These are phyloP conservation scores for Sebastes itinus DNA, from an alignment of 2,797 vertebrate genomes.

Conservation along the genomic window DNA sequence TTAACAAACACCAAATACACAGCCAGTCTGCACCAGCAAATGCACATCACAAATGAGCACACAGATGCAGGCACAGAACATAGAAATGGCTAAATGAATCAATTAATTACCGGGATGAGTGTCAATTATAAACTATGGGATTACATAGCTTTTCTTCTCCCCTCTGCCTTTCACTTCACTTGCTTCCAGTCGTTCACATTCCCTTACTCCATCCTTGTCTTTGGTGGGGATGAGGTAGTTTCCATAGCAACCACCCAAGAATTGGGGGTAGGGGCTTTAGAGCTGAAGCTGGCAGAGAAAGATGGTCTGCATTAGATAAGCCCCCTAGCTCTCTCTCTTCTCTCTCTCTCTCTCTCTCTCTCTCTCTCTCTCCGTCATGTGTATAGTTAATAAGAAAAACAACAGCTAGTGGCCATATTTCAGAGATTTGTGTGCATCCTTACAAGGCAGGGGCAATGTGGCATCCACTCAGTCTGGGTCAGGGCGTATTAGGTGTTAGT, in stretches of 20 bases:
- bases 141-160: background rate
- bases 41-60: background rate
- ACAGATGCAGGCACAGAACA: background rate
- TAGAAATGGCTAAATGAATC: background rate
- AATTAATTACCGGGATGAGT: background rate
- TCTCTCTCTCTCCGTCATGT: background rate
- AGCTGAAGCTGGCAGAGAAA: constrained; percentile 63
- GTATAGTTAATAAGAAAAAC: constrained; percentile 44
- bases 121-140: background rate
- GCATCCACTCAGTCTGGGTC: constrained; percentile 34
- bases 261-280: constrained; percentile 72
- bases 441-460: background rate
- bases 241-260: constrained; percentile 81
- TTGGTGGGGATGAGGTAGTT: constrained; percentile 73
- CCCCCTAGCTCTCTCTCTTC: constrained; percentile 18
- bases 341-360: background rate
- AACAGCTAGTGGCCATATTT: constrained; percentile 32
- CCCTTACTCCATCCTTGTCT: constrained; percentile 57
- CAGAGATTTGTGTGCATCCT: constrained; percentile 15
- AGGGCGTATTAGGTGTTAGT: constrained; percentile 23
- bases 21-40: background rate
- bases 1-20: background rate
- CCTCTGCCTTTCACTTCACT: constrained; percentile 9
- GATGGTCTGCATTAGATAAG: constrained; percentile 66
- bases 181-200: constrained; percentile 38